Percentiles rank a stretch among this genome's conserved stretches.
Evolutionary conservation across 37 sponge, comb jelly and placozoan genomes (phyloP).

Genomic region (Lycopodina hypogea): DNA sequence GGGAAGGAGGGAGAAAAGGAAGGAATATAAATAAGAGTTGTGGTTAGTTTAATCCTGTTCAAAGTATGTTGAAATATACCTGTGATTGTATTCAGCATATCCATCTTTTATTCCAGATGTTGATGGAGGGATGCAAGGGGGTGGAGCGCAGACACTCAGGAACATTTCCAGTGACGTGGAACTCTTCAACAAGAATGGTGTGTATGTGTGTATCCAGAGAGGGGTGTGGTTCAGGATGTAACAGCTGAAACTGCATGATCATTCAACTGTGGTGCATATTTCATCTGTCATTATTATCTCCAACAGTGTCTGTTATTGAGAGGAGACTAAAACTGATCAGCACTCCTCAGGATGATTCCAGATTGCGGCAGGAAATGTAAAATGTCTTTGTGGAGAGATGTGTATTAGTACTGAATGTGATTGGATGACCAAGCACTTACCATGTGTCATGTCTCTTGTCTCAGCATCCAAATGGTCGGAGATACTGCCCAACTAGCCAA

Average conservation of each 20-base stretch:
- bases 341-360: conserved; percentile 31
- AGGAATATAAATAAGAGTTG: too few species aligned
- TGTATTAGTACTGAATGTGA: conserved; percentile 4
- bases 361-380: conserved; percentile 51
- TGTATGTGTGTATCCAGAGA: not conserved
- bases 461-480: conserved; percentile 32
- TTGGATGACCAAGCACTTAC: not conserved
- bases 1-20: too few species aligned
- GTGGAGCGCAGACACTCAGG: conserved; percentile 4
- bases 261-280: too few species aligned
- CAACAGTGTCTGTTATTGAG: conserved; percentile 45
- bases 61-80: too few species aligned
- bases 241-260: too few species aligned
- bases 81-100: not conserved
- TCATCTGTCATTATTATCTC: not conserved
- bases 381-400: not conserved
- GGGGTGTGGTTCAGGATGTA: too few species aligned
- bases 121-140: conserved; percentile 1
- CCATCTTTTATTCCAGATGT: not conserved
- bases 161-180: conserved; percentile 35
- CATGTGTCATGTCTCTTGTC: not conserved
- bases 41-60: too few species aligned
- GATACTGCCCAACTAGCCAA: conserved; percentile 69
- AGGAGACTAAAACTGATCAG: conserved; percentile 28
- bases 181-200: conserved; percentile 59